Conservation (phyloP, 2,888 invertebrate genomes). For the Boloria selene region DNA sequence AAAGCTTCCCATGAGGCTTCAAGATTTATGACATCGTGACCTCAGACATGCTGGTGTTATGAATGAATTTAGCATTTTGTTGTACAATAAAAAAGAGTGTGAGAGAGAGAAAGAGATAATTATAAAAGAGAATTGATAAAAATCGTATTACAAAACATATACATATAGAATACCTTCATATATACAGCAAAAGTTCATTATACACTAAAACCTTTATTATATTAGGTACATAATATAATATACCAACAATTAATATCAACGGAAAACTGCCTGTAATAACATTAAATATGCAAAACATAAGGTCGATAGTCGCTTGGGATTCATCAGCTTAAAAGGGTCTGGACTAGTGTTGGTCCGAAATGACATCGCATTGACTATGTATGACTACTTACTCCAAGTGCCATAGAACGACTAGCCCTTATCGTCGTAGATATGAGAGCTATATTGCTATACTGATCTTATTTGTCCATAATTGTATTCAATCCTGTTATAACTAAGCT, state of each 20-base stretch:
- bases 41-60: too few species aligned
- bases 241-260: slow-evolving; percentile 15
- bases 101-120: too few species aligned
- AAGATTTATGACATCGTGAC: too few species aligned
- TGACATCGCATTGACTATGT: slow-evolving; percentile 66
- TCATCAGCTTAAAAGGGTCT: slow-evolving; percentile 67
- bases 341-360: slow-evolving; percentile 45
- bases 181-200: neutral
- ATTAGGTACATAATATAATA: neutral
- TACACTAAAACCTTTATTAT: neutral
- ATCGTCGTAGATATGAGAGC: slow-evolving; percentile 14
- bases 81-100: too few species aligned
- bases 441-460: slow-evolving; percentile 15
- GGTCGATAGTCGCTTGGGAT: slow-evolving; percentile 41
- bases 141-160: neutral
- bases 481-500: slow-evolving; percentile 17
- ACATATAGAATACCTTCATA: neutral
- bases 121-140: too few species aligned
- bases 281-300: slow-evolving; percentile 42
- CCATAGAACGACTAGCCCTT: slow-evolving; percentile 25
- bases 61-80: too few species aligned
- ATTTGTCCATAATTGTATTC: slow-evolving; percentile 16
- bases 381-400: slow-evolving; percentile 46
- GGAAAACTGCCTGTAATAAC: slow-evolving; percentile 22
- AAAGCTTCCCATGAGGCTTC: too few species aligned